Evolutionary conservation across 23 tunicate genomes (phyloP).

Genomic region (Pegea sp.): DNA sequence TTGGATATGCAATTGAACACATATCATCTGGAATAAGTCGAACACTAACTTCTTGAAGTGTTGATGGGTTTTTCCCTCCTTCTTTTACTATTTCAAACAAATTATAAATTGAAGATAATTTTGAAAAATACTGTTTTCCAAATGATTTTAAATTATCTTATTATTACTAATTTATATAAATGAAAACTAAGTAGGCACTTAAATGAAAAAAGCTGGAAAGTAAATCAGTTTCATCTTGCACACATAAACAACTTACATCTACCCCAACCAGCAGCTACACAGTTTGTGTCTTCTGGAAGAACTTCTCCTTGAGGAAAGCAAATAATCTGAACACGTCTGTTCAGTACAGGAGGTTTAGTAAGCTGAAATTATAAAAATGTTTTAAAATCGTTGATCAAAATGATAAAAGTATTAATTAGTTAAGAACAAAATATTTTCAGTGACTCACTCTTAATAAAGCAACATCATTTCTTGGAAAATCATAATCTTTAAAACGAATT

Average conservation of each 20-base stretch:
- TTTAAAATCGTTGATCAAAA: too few species aligned
- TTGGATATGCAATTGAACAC: conserved; percentile 12
- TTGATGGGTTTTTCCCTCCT: conserved; percentile 1
- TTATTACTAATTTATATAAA: too few species aligned
- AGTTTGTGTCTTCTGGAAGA: background rate
- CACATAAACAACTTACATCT: background rate
- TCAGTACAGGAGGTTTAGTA: background rate
- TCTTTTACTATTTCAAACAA: background rate
- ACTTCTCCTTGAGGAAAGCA: conserved; percentile 1
- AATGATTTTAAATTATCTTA: too few species aligned
- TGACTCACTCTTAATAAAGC: background rate
- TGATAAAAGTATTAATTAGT: too few species aligned
- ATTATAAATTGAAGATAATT: background rate
- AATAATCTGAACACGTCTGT: background rate
- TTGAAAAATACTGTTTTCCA: too few species aligned
- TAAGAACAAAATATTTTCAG: background rate
- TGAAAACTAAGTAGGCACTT: too few species aligned
- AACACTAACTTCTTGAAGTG: conserved; percentile 20
- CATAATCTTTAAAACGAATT: background rate
- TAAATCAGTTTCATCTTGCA: too few species aligned
- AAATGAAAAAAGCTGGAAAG: too few species aligned
- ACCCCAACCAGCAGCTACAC: conserved; percentile 1
- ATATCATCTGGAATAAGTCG: conserved; percentile 16
- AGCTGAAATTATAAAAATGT: too few species aligned
- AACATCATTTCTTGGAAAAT: background rate